Conservation (phyloP, 1,140 invertebrate genomes). For the Ditylenchus dipsaci region DNA sequence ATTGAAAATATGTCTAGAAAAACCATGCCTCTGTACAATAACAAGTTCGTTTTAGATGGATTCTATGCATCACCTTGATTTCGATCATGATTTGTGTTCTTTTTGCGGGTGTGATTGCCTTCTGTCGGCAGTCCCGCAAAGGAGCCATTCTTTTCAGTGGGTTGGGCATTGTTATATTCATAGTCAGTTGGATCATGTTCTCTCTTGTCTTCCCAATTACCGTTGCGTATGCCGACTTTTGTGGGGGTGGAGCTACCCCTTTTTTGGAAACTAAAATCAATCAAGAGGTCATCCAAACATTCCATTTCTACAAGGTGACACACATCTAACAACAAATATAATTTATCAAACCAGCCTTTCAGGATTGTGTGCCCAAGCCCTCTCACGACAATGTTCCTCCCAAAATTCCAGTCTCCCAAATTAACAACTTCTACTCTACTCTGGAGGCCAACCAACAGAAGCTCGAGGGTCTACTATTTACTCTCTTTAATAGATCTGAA, state of each 20-base stretch:
- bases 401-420: slow-evolving; percentile 12
- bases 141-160: slow-evolving; percentile 36
- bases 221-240: slow-evolving; percentile 34
- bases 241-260: slow-evolving; percentile 6
- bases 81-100: slow-evolving; percentile 39
- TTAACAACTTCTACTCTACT: slow-evolving; percentile 5
- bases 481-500: slow-evolving; percentile 10
- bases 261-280: slow-evolving; percentile 28
- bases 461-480: neutral
- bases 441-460: slow-evolving; percentile 7
- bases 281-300: slow-evolving; percentile 27
- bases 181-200: slow-evolving; percentile 40
- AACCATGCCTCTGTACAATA: too few relatives aligned
- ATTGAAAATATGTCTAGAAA: too few relatives aligned
- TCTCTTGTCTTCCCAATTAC: slow-evolving; percentile 42
- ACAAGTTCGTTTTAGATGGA: slow-evolving; percentile 28
- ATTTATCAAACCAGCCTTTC: too few relatives aligned
- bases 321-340: too few relatives aligned
- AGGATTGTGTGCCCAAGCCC: slow-evolving; percentile 9
- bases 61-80: slow-evolving; percentile 26
- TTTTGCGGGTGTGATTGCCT: slow-evolving; percentile 40
- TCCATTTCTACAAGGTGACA: slow-evolving; percentile 24
- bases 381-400: slow-evolving; percentile 20
- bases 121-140: slow-evolving; percentile 36
- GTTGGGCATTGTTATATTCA: slow-evolving; percentile 40